phyloP scores from a whole-genome alignment of 2,797 vertebrate genomes.

The Distichodus sexfasciatus region DNA sequence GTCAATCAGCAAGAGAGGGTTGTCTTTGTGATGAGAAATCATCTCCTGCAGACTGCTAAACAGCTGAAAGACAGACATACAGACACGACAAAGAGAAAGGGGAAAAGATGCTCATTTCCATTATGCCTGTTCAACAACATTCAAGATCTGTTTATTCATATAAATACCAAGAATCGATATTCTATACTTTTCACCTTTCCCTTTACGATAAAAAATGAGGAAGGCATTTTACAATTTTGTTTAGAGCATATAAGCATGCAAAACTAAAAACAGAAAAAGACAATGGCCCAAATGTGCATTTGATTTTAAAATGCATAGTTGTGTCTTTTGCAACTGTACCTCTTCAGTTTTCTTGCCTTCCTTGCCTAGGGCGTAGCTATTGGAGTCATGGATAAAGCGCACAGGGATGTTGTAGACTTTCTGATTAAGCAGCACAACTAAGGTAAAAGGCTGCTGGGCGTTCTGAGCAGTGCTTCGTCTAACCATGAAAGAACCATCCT shows the following conservation, averaged over 20 bases:
- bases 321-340: constrained; percentile 55
- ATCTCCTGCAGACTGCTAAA: constrained; percentile 74
- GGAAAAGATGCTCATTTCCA: too few relatives aligned
- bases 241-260: too few relatives aligned
- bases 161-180: too few relatives aligned
- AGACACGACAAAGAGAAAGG: not conserved
- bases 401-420: constrained; percentile 78
- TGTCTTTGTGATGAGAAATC: constrained; percentile 70
- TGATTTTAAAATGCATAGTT: too few relatives aligned
- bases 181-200: too few relatives aligned
- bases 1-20: constrained; percentile 76
- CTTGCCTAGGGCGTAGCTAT: constrained; percentile 71
- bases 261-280: not conserved
- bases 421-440: constrained; percentile 72
- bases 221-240: too few relatives aligned
- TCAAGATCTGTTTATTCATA: too few relatives aligned
- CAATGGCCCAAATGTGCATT: too few relatives aligned
- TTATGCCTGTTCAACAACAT: not conserved
- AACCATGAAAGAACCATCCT: constrained; percentile 78
- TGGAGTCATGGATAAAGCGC: constrained; percentile 66
- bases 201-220: too few relatives aligned
- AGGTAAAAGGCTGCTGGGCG: constrained; percentile 70
- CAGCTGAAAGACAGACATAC: constrained; percentile 55
- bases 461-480: constrained; percentile 68
- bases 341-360: constrained; percentile 77